phyloP scores from a whole-genome alignment of 2,888 invertebrate genomes.

The Reticulitermes lucifugus region DNA sequence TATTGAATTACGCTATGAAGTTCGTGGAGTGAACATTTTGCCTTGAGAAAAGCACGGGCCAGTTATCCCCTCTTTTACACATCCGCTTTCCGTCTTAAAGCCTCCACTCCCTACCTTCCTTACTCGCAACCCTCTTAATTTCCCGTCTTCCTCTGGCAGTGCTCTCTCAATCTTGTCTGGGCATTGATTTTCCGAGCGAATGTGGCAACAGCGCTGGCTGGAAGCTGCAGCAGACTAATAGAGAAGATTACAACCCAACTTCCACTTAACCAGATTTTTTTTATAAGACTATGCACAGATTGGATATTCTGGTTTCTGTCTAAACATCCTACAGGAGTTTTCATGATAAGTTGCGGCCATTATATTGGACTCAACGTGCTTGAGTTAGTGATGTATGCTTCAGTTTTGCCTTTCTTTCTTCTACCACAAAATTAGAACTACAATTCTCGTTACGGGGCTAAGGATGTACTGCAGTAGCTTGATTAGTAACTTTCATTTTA shows the following conservation, averaged over 20 bases:
- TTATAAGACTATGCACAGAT: no score
- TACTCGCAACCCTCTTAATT: conserved; percentile 27
- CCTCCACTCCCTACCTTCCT: conserved; percentile 24
- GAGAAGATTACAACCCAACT: conserved; percentile 27
- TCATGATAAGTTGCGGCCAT: no score
- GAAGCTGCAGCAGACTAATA: conserved; percentile 33
- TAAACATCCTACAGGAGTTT: no score
- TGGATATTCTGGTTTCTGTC: no score
- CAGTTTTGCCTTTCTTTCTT: no score
- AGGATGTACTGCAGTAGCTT: neutral
- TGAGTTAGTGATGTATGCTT: no score
- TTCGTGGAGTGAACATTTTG: neutral
- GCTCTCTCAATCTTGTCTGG: conserved; percentile 32
- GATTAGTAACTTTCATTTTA: conserved; percentile 6
- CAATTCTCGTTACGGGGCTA: neutral
- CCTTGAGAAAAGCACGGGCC: neutral
- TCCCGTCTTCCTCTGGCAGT: conserved; percentile 23
- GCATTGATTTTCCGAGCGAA: conserved; percentile 52
- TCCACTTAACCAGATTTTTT: neutral
- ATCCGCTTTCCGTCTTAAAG: conserved; percentile 8
- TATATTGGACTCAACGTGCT: no score
- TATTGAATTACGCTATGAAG: neutral
- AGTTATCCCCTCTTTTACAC: neutral
- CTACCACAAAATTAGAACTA: no score
- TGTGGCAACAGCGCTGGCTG: conserved; percentile 46